These are phyloP conservation scores for Vimba vimba DNA, from an alignment of 2,113 vertebrate species.

Conservation along the genomic window DNA sequence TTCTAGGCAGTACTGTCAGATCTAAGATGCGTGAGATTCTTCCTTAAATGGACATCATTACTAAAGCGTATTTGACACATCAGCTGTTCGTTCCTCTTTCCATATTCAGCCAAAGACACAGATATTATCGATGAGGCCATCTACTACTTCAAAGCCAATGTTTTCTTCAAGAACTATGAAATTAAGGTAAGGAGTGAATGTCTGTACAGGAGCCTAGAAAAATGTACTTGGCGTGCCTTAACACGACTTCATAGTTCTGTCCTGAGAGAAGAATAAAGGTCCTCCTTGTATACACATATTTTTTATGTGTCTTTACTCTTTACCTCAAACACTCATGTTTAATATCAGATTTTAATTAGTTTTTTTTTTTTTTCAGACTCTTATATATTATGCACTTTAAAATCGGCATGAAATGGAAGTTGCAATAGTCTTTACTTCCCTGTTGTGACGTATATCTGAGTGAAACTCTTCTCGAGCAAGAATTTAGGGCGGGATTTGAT, in stretches of 20 bases:
- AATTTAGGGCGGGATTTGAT: too few relatives aligned
- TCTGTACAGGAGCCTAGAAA: neutral
- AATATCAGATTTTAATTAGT: too few relatives aligned
- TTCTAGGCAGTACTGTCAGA: neutral
- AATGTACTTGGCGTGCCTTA: constrained; percentile 58
- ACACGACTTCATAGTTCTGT: constrained; percentile 53
- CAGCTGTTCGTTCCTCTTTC: constrained; percentile 19
- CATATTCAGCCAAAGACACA: constrained; percentile 84
- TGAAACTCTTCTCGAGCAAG: too few relatives aligned
- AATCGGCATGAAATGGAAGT: too few relatives aligned
- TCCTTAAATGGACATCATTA: constrained; percentile 59
- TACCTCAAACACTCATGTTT: too few relatives aligned
- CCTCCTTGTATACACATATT: neutral
- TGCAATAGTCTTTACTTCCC: too few relatives aligned
- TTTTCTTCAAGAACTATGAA: constrained; percentile 99
- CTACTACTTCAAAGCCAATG: constrained; percentile 99
- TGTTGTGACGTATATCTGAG: too few relatives aligned
- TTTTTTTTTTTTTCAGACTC: too few relatives aligned
- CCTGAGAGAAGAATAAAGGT: neutral
- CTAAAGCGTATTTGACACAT: neutral
- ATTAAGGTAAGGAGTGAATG: constrained; percentile 86
- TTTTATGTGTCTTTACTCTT: too few relatives aligned
- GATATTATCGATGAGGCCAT: constrained; percentile 98
- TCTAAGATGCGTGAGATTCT: constrained; percentile 16
- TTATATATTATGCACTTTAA: too few relatives aligned